phyloP scores from a whole-genome alignment of 2,797 vertebrate species.

The Acanthopagrus latus region DNA sequence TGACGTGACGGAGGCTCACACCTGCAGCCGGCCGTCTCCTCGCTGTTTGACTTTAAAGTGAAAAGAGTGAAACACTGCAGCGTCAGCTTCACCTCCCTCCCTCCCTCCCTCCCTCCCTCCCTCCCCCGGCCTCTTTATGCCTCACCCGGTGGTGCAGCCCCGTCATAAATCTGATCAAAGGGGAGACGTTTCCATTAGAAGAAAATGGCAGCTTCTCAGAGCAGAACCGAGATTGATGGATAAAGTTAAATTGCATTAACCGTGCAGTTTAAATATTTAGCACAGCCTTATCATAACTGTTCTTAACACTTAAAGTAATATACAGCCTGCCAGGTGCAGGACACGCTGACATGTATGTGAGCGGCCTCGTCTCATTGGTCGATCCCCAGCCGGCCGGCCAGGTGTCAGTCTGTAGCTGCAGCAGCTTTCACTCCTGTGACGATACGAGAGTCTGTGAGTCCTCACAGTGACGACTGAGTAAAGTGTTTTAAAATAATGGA shows the following conservation, averaged over 20 bases:
- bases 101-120: neutral
- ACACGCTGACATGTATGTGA: slow-evolving; percentile 12
- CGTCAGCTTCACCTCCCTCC: slow-evolving; percentile 17
- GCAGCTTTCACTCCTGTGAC: too few species aligned
- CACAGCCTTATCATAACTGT: slow-evolving; percentile 93
- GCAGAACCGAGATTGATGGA: slow-evolving; percentile 89
- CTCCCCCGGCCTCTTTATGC: slow-evolving; percentile 21
- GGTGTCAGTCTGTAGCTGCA: too few species aligned
- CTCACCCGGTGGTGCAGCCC: slow-evolving; percentile 37
- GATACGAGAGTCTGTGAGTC: too few species aligned
- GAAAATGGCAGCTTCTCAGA: slow-evolving; percentile 76
- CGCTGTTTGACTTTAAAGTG: neutral
- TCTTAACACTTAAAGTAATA: slow-evolving; percentile 90
- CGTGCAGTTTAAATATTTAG: slow-evolving; percentile 94
- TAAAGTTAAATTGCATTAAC: slow-evolving; percentile 92
- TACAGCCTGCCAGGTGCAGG: slow-evolving; percentile 74
- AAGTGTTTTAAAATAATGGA: too few species aligned
- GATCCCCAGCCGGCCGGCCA: too few species aligned
- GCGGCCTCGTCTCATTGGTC: neutral
- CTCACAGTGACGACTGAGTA: too few species aligned
- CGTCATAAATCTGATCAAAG: slow-evolving; percentile 90
- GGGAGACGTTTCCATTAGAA: slow-evolving; percentile 86
- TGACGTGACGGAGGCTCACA: too few species aligned
- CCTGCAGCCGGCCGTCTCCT: neutral
- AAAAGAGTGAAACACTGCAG: slow-evolving; percentile 22